A percentile compares a stretch with the other conserved stretches of the same genome.
These are phyloP conservation scores for Astreopora myriophthalma DNA, from an alignment of 64 coral and sea anemone genomes.

Conservation along the genomic window DNA sequence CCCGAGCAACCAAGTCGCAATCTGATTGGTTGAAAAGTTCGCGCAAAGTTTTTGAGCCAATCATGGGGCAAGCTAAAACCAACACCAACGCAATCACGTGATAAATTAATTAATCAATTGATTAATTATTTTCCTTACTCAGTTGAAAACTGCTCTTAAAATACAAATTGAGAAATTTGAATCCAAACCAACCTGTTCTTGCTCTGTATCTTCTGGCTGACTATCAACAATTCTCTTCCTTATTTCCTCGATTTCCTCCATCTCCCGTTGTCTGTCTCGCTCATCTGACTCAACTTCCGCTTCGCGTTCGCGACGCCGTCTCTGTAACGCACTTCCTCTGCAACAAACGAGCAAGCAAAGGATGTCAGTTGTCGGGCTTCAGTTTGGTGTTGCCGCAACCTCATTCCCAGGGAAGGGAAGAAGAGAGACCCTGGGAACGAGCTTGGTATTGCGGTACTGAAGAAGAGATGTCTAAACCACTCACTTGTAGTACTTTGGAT, in stretches of 20 bases:
- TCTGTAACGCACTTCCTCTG: slow-evolving; percentile 81
- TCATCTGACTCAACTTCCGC: slow-evolving; percentile 88
- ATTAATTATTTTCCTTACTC: too few relatives aligned
- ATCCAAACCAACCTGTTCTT: background rate
- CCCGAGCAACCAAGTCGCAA: too few relatives aligned
- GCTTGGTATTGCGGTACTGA: too few relatives aligned
- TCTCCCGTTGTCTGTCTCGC: slow-evolving; percentile 91
- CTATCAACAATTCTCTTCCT: slow-evolving; percentile 85
- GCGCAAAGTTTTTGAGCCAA: too few relatives aligned
- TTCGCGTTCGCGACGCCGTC: slow-evolving; percentile 78
- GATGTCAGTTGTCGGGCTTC: background rate
- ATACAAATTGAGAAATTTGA: background rate
- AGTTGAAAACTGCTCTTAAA: too few relatives aligned
- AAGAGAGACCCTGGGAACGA: too few relatives aligned
- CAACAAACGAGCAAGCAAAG: background rate
- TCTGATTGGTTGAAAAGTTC: too few relatives aligned
- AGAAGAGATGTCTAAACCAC: background rate
- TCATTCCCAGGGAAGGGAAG: too few relatives aligned
- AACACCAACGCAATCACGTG: too few relatives aligned
- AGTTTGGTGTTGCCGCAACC: too few relatives aligned
- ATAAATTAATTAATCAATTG: too few relatives aligned
- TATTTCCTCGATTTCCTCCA: slow-evolving; percentile 99
- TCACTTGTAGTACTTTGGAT: slow-evolving; percentile 99
- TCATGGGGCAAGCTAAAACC: too few relatives aligned
- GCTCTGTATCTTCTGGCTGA: slow-evolving; percentile 68